Evolutionary conservation across 2,888 invertebrate species (phyloP).

Genomic region (Drosophila robusta): DNA sequence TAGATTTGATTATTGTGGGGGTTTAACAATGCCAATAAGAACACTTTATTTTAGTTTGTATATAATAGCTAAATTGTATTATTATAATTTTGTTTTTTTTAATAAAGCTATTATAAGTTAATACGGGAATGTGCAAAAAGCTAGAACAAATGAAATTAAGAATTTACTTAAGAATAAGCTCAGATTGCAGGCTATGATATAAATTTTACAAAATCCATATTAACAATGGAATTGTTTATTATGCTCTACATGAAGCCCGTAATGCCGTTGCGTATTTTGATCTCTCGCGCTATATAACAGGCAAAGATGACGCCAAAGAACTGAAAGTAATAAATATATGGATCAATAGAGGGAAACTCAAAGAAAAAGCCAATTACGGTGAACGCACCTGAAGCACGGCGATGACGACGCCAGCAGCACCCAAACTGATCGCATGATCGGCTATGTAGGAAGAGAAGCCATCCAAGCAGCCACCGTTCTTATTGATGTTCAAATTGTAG

Average conservation of each 20-base stretch:
- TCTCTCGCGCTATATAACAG: slow-evolving; percentile 84
- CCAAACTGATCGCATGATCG: slow-evolving; percentile 89
- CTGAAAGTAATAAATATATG: slow-evolving; percentile 50
- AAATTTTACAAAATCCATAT: slow-evolving; percentile 9
- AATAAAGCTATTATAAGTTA: slow-evolving; percentile 11
- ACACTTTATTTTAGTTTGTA: neutral
- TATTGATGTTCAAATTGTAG: slow-evolving; percentile 59
- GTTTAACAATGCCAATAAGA: neutral
- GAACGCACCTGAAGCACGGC: slow-evolving; percentile 90
- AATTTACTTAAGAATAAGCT: slow-evolving; percentile 37
- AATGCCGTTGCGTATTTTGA: slow-evolving; percentile 84
- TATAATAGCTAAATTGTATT: slow-evolving; percentile 34
- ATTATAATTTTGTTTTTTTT: neutral
- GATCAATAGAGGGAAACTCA: neutral
- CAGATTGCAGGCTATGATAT: slow-evolving; percentile 13
- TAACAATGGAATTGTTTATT: neutral
- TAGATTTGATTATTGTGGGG: slow-evolving; percentile 28
- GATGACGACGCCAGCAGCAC: slow-evolving; percentile 90
- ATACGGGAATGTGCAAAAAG: slow-evolving; percentile 8
- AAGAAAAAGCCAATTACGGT: neutral
- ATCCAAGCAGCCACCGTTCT: slow-evolving; percentile 86
- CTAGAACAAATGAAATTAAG: slow-evolving; percentile 11
- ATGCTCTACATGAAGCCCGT: slow-evolving; percentile 77
- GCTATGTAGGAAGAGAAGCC: slow-evolving; percentile 87
- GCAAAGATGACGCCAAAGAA: slow-evolving; percentile 85